Conservation (phyloP, 2,113 vertebrate genomes). For the Callipepla californica region DNA sequence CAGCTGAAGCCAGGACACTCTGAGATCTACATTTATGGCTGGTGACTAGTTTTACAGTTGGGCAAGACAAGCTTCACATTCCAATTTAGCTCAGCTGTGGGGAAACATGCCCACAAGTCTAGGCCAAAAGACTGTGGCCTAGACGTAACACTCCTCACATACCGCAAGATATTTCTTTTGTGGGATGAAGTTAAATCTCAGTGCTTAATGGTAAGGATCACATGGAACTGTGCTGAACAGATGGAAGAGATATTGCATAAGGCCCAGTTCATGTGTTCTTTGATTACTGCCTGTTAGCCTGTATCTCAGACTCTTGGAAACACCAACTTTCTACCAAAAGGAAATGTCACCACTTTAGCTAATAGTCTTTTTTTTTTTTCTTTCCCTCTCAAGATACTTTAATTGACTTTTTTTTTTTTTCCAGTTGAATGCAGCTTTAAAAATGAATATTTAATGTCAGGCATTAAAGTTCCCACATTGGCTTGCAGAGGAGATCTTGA, state of each 20-base stretch:
- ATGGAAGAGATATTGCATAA: conserved; percentile 34
- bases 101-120: neutral
- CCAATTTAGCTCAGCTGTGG: neutral
- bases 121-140: neutral
- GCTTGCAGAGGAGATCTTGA: conserved; percentile 17
- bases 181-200: neutral
- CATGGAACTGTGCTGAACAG: conserved; percentile 13
- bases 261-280: conserved; percentile 35
- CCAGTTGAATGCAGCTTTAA: conserved; percentile 17
- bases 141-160: neutral
- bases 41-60: neutral
- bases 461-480: conserved; percentile 32
- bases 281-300: conserved; percentile 52
- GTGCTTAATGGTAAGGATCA: conserved; percentile 9
- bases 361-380: conserved; percentile 6
- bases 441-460: conserved; percentile 67
- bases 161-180: neutral
- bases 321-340: conserved; percentile 44
- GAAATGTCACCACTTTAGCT: conserved; percentile 60
- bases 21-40: neutral
- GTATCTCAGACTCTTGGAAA: conserved; percentile 49
- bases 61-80: neutral
- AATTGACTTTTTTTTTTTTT: conserved; percentile 6
- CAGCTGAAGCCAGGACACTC: neutral
- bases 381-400: conserved; percentile 35